These are phyloP conservation scores for Macrosiphum euphorbiae DNA, from an alignment of 2,888 invertebrate genomes.

Conservation along the genomic window DNA sequence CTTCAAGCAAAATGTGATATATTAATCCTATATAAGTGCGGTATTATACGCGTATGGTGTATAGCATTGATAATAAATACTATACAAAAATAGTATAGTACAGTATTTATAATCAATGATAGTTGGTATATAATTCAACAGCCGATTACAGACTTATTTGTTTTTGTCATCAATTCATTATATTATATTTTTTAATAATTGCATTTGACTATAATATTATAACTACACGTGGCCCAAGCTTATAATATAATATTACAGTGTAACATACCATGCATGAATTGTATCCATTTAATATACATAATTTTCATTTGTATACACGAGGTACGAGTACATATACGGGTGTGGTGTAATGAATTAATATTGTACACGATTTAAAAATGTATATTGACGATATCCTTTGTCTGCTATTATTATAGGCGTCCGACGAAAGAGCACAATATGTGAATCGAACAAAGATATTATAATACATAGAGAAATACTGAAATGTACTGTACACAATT, in stretches of 20 bases:
- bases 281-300: neutral
- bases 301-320: neutral
- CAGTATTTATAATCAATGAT: no score
- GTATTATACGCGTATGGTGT: neutral
- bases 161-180: neutral
- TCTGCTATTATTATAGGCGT: neutral
- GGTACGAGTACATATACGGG: neutral
- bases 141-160: neutral
- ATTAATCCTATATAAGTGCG: neutral
- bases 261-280: neutral
- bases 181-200: neutral
- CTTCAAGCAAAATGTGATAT: neutral
- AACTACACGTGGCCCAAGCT: neutral
- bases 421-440: neutral
- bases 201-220: neutral
- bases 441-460: slow-evolving; percentile 1
- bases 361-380: neutral
- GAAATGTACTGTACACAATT: neutral
- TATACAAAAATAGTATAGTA: no score
- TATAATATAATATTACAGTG: neutral
- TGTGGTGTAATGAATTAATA: neutral
- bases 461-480: neutral
- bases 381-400: neutral
- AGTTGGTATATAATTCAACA: neutral
- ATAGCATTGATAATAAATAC: no score